A percentile compares a stretch with the other conserved stretches of the same genome.
Conservation (phyloP, 2,797 vertebrate genomes). For the Xenops minutus region DNA sequence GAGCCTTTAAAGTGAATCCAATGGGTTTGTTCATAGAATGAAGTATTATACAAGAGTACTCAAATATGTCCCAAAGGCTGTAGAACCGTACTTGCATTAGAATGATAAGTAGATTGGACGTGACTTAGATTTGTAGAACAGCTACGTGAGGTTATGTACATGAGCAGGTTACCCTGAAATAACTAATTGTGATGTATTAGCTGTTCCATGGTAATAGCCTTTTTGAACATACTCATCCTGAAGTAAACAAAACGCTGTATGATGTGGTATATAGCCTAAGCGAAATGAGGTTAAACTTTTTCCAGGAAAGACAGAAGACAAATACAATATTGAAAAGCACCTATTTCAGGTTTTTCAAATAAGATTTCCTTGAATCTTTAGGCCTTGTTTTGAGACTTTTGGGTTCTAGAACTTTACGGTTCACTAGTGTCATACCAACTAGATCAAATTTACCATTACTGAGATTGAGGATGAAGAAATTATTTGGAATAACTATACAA, state of each 20-base stretch:
- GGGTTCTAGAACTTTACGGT: background rate
- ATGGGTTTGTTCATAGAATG: slow-evolving; percentile 43
- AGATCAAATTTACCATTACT: background rate
- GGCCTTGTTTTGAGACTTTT: background rate
- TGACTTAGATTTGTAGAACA: background rate
- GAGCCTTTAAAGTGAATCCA: slow-evolving; percentile 54
- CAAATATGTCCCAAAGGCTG: slow-evolving; percentile 22
- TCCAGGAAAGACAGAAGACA: background rate
- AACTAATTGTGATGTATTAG: background rate
- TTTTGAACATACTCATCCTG: background rate
- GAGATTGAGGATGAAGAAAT: background rate
- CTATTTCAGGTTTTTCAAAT: background rate
- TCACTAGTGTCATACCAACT: background rate
- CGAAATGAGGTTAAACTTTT: background rate
- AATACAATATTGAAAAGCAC: background rate
- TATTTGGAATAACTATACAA: background rate
- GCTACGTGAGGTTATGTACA: background rate
- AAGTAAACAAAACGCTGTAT: background rate
- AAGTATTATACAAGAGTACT: slow-evolving; percentile 11
- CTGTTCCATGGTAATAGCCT: background rate
- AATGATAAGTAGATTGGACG: background rate
- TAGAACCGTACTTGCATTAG: slow-evolving; percentile 2
- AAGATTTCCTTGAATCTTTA: background rate
- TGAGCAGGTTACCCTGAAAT: background rate
- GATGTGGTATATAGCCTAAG: rapidly evolving